Base-by-base conservation (phyloP, 2,888 invertebrate genomes). In the Agrilus mali region DNA sequence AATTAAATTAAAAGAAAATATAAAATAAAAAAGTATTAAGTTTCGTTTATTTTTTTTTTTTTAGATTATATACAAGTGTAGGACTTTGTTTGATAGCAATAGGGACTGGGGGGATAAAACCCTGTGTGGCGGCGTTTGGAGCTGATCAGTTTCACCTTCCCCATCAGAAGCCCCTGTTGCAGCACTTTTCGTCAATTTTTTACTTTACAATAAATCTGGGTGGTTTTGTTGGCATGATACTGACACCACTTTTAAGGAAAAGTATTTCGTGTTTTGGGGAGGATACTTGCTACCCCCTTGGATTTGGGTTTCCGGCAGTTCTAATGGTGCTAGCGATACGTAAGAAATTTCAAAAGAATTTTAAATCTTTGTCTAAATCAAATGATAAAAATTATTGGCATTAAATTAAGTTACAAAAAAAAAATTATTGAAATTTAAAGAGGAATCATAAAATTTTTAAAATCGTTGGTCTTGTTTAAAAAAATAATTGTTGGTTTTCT, bases 71-170 rank as follows among this genome's bases (percentile, higher is more conserved):
- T 33, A 76, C 77, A 7, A 70, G 72, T 61, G 57, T 74, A 8
- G 78, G 77, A 0, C 56, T 79, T 45, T 56, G 68, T 2, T 57
- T 78, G 40, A 83, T 88, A 48, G 83, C 84, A 0, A 63, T 82
- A 14, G 86, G 88, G 2, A 86, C 86, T 1, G 88, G 88, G 7
- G 87, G 87, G 0, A 86, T 89, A 49, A 90, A 90, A 57, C 87
- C 89, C 0, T 89, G 87, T 58, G 86, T 90, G 1, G 79, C 86
- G 7, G 84, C 88, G 0, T 89, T 90, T 60, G 89, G 88, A 3
- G 89, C 86, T 4, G 89, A 89, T 60, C 88, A 86, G 70, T 86
- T 86, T 57, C 70, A 70, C 10, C 63, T 81, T n/a, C 80, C 80
- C 0, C 72, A 74, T 43, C 80, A 86, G 64, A 76, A 77, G 50